Conservation (phyloP, 2,113 vertebrate species). For the Carlito syrichta region DNA sequence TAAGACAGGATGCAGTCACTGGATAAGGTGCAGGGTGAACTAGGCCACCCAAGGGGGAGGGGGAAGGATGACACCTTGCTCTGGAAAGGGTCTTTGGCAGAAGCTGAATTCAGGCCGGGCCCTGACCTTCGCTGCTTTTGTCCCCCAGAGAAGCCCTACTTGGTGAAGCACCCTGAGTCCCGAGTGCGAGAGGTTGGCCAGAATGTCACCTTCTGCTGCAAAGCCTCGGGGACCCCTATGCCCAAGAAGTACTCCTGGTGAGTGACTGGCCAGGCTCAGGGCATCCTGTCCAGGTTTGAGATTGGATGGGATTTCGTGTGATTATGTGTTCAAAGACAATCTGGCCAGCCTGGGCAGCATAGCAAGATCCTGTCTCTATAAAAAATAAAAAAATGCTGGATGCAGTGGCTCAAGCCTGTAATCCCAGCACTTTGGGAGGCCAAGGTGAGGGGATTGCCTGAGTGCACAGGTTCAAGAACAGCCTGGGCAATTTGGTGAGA, state of each 20-base stretch:
- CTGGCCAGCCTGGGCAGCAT: no score
- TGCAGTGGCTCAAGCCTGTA: no score
- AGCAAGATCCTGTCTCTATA: no score
- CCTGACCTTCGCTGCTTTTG: background rate
- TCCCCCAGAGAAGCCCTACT: constrained; percentile 90
- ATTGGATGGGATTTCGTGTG: background rate
- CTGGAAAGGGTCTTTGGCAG: background rate
- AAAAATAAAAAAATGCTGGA: no score
- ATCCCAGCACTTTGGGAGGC: no score
- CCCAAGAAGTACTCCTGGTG: constrained; percentile 95
- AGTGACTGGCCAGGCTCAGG: constrained; percentile 37
- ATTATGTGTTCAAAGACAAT: background rate
- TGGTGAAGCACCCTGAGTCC: constrained; percentile 91
- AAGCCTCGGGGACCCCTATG: constrained; percentile 87
- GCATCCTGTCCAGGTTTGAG: background rate
- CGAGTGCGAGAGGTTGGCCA: constrained; percentile 89
- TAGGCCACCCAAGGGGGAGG: background rate
- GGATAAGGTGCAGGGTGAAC: background rate
- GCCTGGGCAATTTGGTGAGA: no score
- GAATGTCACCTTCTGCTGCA: constrained; percentile 92
- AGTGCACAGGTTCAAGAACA: no score
- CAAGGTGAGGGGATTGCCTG: no score
- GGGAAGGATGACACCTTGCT: no score
- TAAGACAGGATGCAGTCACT: background rate
- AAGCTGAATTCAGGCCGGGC: no score